A percentile compares a stretch with the other conserved stretches of the same genome.
These are phyloP conservation scores for Pongo pygmaeus DNA, from an alignment of 2,113 vertebrate genomes.

Conservation along the genomic window DNA sequence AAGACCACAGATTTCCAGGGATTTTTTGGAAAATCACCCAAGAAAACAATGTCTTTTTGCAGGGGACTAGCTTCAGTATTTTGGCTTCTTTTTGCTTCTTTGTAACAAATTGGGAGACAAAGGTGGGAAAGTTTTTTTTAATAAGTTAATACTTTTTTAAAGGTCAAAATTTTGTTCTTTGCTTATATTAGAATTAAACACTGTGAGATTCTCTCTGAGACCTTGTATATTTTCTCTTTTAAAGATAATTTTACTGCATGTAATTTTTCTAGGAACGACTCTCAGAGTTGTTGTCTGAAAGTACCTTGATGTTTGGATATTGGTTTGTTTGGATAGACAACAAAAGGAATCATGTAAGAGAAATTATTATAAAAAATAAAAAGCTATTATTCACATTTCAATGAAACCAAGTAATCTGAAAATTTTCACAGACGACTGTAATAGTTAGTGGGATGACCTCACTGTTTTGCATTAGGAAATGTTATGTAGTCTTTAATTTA, in stretches of 20 bases:
- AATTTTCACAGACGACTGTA: background rate
- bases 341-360: background rate
- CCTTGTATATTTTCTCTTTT: background rate
- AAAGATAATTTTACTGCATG: background rate
- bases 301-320: background rate
- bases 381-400: conserved; percentile 30
- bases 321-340: conserved; percentile 40
- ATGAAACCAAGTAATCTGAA: background rate
- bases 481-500: background rate
- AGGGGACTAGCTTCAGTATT: background rate
- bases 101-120: background rate
- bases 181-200: background rate
- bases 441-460: background rate
- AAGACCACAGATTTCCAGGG: background rate
- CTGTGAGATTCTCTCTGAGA: background rate
- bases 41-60: background rate
- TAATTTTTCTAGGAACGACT: background rate
- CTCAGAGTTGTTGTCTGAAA: background rate
- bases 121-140: background rate
- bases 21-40: background rate
- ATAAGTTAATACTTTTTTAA: background rate
- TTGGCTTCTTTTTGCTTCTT: background rate
- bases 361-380: conserved; percentile 3
- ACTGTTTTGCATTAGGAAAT: background rate
- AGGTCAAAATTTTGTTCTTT: background rate